phyloP scores from a whole-genome alignment of 2,113 vertebrate species.

The Protobothrops mucrosquamatus region DNA sequence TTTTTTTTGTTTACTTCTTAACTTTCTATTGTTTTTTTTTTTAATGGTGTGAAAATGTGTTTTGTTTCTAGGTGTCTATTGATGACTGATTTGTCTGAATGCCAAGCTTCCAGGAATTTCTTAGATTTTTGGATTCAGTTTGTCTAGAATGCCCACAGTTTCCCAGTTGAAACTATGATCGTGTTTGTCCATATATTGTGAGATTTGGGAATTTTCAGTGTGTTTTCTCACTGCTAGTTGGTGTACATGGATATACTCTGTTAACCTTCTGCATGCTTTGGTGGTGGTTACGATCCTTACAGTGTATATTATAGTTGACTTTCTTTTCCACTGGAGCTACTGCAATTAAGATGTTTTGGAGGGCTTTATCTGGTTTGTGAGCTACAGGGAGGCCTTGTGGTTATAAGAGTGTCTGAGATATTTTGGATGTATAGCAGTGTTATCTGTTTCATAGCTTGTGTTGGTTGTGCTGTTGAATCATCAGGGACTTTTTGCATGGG shows the following conservation, averaged over 20 bases:
- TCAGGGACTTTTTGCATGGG: too few relatives aligned
- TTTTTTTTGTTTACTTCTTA: not conserved
- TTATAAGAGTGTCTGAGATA: not conserved
- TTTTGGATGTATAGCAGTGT: too few relatives aligned
- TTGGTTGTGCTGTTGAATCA: too few relatives aligned
- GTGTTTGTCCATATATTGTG: too few relatives aligned
- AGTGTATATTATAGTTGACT: not conserved
- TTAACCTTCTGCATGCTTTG: not conserved
- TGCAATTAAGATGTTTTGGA: not conserved
- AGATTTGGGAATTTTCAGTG: not conserved
- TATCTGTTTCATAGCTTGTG: too few relatives aligned
- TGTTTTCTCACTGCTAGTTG: not conserved
- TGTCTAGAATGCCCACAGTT: not conserved
- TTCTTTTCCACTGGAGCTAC: not conserved
- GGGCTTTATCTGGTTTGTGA: not conserved
- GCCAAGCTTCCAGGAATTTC: not conserved
- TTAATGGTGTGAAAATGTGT: not conserved
- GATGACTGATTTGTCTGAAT: not conserved
- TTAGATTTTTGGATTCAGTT: not conserved
- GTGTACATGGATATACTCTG: not conserved
- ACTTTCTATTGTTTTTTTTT: not conserved
- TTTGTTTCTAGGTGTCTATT: not conserved
- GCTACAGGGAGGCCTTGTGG: not conserved
- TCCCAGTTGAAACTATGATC: not conserved
- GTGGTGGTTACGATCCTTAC: too few relatives aligned